phyloP scores from a whole-genome alignment of 2,113 vertebrate species.

The Sisor rabdophorus region DNA sequence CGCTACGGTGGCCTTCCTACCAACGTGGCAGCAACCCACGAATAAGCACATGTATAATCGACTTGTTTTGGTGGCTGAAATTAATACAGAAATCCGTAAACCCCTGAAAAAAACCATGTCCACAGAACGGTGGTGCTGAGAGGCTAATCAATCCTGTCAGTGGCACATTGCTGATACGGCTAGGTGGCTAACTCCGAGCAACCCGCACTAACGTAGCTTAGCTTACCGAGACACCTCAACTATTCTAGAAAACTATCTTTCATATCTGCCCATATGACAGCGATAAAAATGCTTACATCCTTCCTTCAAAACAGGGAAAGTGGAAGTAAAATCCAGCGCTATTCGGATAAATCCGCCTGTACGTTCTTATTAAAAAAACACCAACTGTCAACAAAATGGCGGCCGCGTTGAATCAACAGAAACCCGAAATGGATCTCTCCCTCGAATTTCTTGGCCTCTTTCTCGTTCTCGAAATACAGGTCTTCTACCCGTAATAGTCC shows the following conservation, averaged over 20 bases:
- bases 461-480: conserved; percentile 47
- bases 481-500: conserved; percentile 55
- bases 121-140: background rate
- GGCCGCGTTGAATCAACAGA: conserved; percentile 79
- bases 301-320: background rate
- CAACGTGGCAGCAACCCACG: conserved; percentile 25
- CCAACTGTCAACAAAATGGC: conserved; percentile 83
- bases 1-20: conserved; percentile 47
- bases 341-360: conserved; percentile 56
- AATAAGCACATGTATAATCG: conserved; percentile 4
- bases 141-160: conserved; percentile 56
- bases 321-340: conserved; percentile 50
- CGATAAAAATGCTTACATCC: conserved; percentile 17
- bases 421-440: conserved; percentile 77
- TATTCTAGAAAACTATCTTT: conserved; percentile 23
- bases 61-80: background rate
- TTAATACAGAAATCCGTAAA: background rate
- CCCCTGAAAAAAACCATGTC: background rate
- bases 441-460: conserved; percentile 57
- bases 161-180: conserved; percentile 64
- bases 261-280: conserved; percentile 21
- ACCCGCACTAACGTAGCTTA: conserved; percentile 58
- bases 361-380: conserved; percentile 67
- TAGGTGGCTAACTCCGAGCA: conserved; percentile 59
- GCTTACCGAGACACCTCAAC: conserved; percentile 46